A percentile compares a stretch with the other conserved stretches of the same genome.
phyloP scores from a whole-genome alignment of 2,888 invertebrate species.

The Chydorus sphaericus region DNA sequence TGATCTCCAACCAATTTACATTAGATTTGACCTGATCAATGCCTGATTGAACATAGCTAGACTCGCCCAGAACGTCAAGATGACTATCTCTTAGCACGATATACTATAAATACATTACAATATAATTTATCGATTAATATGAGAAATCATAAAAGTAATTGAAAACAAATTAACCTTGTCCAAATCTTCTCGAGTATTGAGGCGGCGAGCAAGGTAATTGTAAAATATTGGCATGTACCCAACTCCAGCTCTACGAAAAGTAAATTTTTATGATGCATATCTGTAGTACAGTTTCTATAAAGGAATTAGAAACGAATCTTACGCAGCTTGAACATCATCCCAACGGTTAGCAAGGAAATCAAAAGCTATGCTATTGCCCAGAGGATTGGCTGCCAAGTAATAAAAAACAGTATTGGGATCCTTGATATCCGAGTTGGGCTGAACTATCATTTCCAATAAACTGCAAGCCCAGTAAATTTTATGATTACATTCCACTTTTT shows the following conservation, averaged over 20 bases:
- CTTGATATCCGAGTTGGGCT: constrained; percentile 63
- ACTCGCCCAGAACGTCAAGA: constrained; percentile 49
- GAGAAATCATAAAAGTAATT: neutral
- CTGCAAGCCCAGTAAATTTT: too few relatives aligned
- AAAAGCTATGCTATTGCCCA: constrained; percentile 68
- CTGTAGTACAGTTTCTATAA: neutral
- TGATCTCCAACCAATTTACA: constrained; percentile 65
- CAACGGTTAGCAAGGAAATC: constrained; percentile 62
- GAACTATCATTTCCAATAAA: constrained; percentile 56
- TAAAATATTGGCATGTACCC: neutral
- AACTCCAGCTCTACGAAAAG: neutral
- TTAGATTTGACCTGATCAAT: constrained; percentile 66
- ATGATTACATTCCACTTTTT: too few relatives aligned
- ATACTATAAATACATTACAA: constrained; percentile 35
- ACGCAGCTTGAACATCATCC: constrained; percentile 36
- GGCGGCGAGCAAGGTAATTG: neutral
- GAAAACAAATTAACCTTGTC: neutral
- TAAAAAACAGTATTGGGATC: constrained; percentile 62
- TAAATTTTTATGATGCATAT: neutral
- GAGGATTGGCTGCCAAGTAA: constrained; percentile 54
- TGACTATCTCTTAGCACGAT: constrained; percentile 48
- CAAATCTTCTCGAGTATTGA: neutral
- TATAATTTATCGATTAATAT: neutral
- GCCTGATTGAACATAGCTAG: constrained; percentile 58
- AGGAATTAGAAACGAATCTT: neutral